These are phyloP conservation scores for Pangasius sanitwongsei DNA, from an alignment of 2,797 vertebrate species.

Conservation along the genomic window DNA sequence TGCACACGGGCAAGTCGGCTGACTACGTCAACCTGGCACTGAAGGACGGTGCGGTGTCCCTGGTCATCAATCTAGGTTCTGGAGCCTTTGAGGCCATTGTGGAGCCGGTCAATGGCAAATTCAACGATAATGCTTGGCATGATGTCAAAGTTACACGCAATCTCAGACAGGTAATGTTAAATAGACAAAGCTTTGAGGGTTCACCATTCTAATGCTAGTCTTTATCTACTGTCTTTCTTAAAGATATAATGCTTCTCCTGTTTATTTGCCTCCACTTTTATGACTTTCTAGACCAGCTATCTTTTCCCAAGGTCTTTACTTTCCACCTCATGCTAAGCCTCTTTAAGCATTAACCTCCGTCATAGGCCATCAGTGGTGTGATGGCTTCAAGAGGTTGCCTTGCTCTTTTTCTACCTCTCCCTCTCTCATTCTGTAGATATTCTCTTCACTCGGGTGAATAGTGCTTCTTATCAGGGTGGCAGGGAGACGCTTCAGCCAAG, in stretches of 20 bases:
- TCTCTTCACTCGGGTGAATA: constrained; percentile 48
- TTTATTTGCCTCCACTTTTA: constrained; percentile 17
- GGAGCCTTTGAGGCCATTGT: constrained; percentile 98
- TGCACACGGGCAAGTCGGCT: constrained; percentile 97
- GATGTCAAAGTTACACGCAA: constrained; percentile 98
- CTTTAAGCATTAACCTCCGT: constrained; percentile 49
- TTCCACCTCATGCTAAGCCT: constrained; percentile 46
- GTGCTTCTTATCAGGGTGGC: constrained; percentile 55
- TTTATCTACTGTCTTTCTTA: background rate
- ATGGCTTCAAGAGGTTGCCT: constrained; percentile 53
- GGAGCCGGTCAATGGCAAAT: constrained; percentile 95
- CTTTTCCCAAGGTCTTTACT: constrained; percentile 33
- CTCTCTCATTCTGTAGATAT: constrained; percentile 50
- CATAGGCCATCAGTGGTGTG: constrained; percentile 54
- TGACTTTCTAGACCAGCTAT: constrained; percentile 23
- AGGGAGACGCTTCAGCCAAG: constrained; percentile 56
- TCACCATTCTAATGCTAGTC: background rate
- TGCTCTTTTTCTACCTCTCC: constrained; percentile 17
- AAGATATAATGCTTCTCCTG: background rate
- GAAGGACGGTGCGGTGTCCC: constrained; percentile 93
- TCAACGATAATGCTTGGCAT: constrained; percentile 98
- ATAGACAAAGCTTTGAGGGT: background rate
- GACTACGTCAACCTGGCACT: constrained; percentile 98
- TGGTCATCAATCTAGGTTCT: constrained; percentile 97
- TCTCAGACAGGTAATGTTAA: constrained; percentile 91